Base-by-base conservation (phyloP, 2,113 vertebrate species). In the Leiothrix lutea region DNA sequence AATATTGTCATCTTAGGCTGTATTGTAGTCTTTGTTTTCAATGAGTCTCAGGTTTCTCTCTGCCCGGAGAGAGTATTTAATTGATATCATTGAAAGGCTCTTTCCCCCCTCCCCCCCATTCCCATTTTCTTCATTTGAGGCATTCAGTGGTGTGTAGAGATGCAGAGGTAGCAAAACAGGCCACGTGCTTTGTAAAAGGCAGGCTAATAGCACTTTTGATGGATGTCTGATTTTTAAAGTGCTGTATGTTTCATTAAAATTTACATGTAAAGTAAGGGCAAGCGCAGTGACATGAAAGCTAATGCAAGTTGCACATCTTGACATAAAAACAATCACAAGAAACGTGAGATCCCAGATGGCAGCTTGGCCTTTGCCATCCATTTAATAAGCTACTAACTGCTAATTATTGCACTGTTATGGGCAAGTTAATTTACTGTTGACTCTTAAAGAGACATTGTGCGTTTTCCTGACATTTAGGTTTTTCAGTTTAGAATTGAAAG, bases 341-440 rank as follows among this genome's bases (percentile, higher is more conserved):
- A 98, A 98, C 96, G 88, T 96, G 96, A 98, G 98, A 98, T 98
- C 98, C 98, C 98, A 98, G 98, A 98, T 98, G 98, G 98, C 98
- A 98, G 97, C 97, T 98, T 98, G 98, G 97, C 98, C 98, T 98
- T 97, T 98, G 98, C 97, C 97, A 98, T 98, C 97, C 98, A 98
- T 98, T 98, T 98, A 98, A 98, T 98, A 98, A 98, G 97, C 98
- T 98, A 98, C 98, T 98, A 98, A 98, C 97, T 97, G 98, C 98
- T 98, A 98, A 98, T 98, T 98, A 98, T 98, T 98, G 98, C 97
- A 97, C 98, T 98, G 95, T 98, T 98, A 97, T 58, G 97, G 98
- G 98, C 97, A 97, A 98, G 97, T 98, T 98, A 98, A 98, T 98
- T 98, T 98, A 98, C 98, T 98, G 97, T 98, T 98, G 98, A 98